Conservation (phyloP, 2,113 vertebrate genomes). For the Tichodroma muraria region DNA sequence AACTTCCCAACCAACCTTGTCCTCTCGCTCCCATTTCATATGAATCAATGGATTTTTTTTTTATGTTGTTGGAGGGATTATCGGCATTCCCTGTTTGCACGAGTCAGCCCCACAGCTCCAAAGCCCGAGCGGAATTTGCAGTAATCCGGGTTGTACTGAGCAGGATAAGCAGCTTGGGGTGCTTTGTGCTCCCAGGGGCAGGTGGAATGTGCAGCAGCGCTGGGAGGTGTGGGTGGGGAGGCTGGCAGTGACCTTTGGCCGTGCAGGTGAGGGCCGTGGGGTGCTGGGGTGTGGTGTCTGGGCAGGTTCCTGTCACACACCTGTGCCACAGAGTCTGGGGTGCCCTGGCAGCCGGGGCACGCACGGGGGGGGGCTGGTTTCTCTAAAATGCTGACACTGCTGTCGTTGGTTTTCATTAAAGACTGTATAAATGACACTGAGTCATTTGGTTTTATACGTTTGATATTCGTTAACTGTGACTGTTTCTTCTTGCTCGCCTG, state of each 20-base stretch:
- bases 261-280: neutral
- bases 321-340: neutral
- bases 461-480: neutral
- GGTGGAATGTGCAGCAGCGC: neutral
- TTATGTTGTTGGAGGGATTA: neutral
- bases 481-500: neutral
- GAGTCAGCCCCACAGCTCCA: neutral
- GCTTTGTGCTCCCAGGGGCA: neutral
- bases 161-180: neutral
- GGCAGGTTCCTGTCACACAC: neutral
- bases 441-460: neutral
- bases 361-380: neutral
- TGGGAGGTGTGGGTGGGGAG: neutral
- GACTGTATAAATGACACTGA: accelerated
- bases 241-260: conserved; percentile 61
- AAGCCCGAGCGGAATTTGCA: conserved; percentile 1
- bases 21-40: accelerated
- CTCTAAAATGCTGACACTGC: neutral
- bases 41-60: neutral
- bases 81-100: neutral
- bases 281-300: conserved; percentile 29
- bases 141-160: neutral
- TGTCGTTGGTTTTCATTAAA: neutral
- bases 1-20: neutral
- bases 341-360: neutral